Conservation (phyloP, 2,113 vertebrate genomes). For the Mohoua ochrocephala region DNA sequence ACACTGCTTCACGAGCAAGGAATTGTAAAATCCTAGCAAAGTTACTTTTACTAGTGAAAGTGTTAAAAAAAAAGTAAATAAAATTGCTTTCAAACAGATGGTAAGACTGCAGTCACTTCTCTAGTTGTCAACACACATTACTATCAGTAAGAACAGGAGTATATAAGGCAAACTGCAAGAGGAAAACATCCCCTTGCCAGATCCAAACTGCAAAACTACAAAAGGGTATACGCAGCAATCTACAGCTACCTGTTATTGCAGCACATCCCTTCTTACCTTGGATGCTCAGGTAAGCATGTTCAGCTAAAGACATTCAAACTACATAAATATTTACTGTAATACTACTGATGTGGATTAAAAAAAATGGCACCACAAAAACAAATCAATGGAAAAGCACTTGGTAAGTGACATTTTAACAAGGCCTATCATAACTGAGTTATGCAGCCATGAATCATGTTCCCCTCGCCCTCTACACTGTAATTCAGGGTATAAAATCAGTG, state of each 20-base stretch:
- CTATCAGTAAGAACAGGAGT: rapidly evolving
- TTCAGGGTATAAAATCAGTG: background rate
- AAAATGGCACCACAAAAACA: background rate
- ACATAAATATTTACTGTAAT: background rate
- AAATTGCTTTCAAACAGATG: background rate
- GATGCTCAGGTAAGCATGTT: background rate
- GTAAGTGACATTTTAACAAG: background rate
- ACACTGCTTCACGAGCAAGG: background rate
- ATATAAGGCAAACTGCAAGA: background rate
- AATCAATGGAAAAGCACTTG: background rate
- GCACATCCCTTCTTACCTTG: background rate
- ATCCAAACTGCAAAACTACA: background rate
- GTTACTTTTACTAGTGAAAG: background rate
- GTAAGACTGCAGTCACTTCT: background rate
- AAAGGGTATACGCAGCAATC: background rate
- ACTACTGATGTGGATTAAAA: background rate
- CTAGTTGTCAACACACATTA: rapidly evolving
- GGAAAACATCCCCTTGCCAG: background rate
- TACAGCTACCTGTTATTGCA: background rate
- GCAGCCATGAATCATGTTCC: background rate
- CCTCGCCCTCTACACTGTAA: rapidly evolving
- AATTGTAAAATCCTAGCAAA: background rate
- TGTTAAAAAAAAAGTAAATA: background rate
- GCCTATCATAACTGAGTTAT: background rate
- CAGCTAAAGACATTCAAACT: background rate